Percentiles rank a stretch among this genome's conserved stretches.
Evolutionary conservation across 1,140 invertebrate species (phyloP).

Genomic region (Diorhabda elongata): DNA sequence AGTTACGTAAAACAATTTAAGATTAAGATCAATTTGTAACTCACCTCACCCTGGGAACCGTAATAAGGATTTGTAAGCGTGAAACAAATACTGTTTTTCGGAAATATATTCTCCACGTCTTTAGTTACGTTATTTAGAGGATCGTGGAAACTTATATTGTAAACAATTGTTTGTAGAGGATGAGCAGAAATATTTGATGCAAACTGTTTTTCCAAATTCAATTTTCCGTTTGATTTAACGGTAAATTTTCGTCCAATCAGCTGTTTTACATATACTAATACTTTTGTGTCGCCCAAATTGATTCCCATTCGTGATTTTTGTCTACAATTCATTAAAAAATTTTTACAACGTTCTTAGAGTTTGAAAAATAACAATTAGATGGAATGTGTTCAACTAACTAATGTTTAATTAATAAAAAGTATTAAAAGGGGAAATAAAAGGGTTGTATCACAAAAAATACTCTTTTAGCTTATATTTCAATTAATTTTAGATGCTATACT

Average conservation of each 20-base stretch:
- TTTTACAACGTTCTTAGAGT: no score
- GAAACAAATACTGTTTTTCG: constrained; percentile 63
- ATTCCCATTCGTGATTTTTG: constrained; percentile 66
- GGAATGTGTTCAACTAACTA: no score
- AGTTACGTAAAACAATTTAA: not conserved
- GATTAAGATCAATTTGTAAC: not conserved
- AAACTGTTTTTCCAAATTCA: constrained; percentile 71
- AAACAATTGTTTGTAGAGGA: constrained; percentile 66
- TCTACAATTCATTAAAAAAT: constrained; percentile 46
- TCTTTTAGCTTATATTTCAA: no score
- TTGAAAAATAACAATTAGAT: no score
- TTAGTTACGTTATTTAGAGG: constrained; percentile 37
- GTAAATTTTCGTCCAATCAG: constrained; percentile 64
- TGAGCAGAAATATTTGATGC: constrained; percentile 53
- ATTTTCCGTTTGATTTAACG: constrained; percentile 51
- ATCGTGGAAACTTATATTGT: constrained; percentile 55
- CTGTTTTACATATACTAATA: constrained; percentile 69
- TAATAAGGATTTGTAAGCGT: constrained; percentile 76
- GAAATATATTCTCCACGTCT: constrained; percentile 68
- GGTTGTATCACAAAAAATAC: no score
- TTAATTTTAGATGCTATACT: no score
- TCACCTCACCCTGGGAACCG: constrained; percentile 70
- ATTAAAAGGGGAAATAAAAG: no score
- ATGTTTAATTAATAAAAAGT: no score
- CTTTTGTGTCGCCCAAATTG: constrained; percentile 64